Percentiles rank a stretch among this genome's conserved stretches.
These are phyloP conservation scores for Tupaia tana DNA, from an alignment of 2,113 vertebrate genomes.

Conservation along the genomic window DNA sequence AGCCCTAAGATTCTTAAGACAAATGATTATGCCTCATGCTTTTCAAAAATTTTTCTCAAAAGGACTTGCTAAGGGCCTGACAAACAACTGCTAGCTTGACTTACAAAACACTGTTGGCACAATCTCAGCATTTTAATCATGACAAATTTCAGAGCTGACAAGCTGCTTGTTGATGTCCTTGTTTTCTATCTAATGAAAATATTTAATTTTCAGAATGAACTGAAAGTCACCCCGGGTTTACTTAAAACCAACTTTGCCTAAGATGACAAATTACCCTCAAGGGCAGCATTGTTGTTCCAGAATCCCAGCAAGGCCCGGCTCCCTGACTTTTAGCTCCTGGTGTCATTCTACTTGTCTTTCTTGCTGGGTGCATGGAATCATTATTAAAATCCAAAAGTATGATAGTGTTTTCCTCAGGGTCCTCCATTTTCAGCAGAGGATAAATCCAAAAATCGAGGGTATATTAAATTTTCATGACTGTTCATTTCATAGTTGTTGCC, in stretches of 20 bases:
- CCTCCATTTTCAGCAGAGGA: not conserved
- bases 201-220: slow-evolving; percentile 82
- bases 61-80: slow-evolving; percentile 44
- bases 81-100: slow-evolving; percentile 56
- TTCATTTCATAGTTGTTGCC: not conserved
- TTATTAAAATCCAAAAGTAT: slow-evolving; percentile 61
- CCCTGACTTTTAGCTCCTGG: slow-evolving; percentile 8
- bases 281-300: not conserved
- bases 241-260: slow-evolving; percentile 60
- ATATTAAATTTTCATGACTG: slow-evolving; percentile 49
- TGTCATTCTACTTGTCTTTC: slow-evolving; percentile 42
- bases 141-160: slow-evolving; percentile 54
- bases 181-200: slow-evolving; percentile 80
- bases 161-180: slow-evolving; percentile 66
- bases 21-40: not conserved
- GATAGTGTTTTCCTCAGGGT: slow-evolving; percentile 14
- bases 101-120: slow-evolving; percentile 58
- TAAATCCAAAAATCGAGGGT: not conserved
- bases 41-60: slow-evolving; percentile 29
- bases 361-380: not conserved
- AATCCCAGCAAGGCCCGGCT: slow-evolving; percentile 13
- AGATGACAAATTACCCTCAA: slow-evolving; percentile 61
- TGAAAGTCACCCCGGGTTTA: slow-evolving; percentile 70
- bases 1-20: not conserved
- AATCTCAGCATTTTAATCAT: slow-evolving; percentile 60